Conservation (phyloP, 2,797 vertebrate genomes). For the Spinus olivaceus region DNA sequence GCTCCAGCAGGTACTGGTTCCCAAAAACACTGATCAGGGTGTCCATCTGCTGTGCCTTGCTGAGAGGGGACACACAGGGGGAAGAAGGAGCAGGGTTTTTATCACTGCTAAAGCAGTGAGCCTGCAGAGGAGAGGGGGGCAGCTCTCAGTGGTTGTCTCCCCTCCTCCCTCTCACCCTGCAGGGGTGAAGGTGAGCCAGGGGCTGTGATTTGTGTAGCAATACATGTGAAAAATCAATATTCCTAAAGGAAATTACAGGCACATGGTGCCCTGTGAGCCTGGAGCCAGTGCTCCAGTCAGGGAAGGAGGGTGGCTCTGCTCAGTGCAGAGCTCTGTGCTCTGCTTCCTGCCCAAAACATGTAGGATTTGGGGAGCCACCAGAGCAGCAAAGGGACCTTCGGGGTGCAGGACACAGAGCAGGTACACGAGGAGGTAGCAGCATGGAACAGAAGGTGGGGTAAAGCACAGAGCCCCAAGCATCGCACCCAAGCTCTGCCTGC, state of each 20-base stretch:
- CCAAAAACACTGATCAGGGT: background rate
- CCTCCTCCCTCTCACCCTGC: background rate
- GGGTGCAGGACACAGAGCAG: background rate
- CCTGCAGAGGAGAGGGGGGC: accelerated
- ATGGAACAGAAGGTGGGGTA: background rate
- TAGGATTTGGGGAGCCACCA: background rate
- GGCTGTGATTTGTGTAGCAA: background rate
- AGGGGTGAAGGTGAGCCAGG: background rate
- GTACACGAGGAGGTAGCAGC: background rate
- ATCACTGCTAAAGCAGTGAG: background rate
- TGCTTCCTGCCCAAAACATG: accelerated
- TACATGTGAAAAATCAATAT: background rate
- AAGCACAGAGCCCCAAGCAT: accelerated
- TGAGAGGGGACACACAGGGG: background rate
- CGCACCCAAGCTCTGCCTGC: accelerated
- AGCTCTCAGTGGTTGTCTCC: accelerated
- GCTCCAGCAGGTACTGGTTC: background rate
- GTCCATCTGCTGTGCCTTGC: background rate
- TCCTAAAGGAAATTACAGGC: background rate
- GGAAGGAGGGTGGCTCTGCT: background rate
- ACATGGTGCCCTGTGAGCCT: accelerated
- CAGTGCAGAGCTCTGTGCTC: accelerated
- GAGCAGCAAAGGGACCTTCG: background rate
- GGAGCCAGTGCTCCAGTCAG: accelerated
- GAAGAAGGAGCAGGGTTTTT: background rate